Conservation (phyloP, 2,113 vertebrate species). For the Sylvia atricapilla region DNA sequence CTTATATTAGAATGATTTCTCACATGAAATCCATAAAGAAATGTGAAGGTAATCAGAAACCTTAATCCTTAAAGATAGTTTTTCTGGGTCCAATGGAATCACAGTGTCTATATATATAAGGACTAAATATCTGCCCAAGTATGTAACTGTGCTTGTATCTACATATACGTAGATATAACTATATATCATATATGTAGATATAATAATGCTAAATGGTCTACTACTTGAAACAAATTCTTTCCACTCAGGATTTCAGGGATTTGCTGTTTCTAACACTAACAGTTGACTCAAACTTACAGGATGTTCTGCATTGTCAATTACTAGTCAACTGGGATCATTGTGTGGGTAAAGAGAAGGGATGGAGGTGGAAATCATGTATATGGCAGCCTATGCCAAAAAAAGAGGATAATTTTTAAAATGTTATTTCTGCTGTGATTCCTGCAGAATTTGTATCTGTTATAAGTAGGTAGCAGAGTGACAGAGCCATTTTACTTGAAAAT, state of each 20-base stretch:
- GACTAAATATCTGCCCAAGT: neutral
- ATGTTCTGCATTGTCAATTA: neutral
- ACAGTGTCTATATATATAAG: neutral
- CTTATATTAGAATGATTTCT: neutral
- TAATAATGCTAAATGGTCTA: neutral
- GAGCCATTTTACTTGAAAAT: neutral
- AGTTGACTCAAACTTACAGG: neutral
- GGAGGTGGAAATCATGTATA: neutral
- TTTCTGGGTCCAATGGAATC: neutral
- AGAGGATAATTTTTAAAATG: neutral
- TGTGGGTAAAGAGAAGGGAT: neutral
- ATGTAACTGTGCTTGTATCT: neutral
- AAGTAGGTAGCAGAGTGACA: neutral
- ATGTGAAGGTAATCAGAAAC: neutral
- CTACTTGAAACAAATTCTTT: neutral
- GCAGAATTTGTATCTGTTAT: neutral
- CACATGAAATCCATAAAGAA: neutral
- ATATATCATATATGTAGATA: neutral
- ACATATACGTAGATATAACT: neutral
- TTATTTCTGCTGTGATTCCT: neutral
- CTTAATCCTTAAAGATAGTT: neutral
- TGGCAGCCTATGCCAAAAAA: neutral
- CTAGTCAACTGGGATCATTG: neutral
- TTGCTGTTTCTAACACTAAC: neutral
- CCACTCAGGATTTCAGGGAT: neutral